Percentiles rank a stretch among this genome's conserved stretches.
Conservation (phyloP, 2,113 vertebrate genomes). For the Pachycephala philippinensis region DNA sequence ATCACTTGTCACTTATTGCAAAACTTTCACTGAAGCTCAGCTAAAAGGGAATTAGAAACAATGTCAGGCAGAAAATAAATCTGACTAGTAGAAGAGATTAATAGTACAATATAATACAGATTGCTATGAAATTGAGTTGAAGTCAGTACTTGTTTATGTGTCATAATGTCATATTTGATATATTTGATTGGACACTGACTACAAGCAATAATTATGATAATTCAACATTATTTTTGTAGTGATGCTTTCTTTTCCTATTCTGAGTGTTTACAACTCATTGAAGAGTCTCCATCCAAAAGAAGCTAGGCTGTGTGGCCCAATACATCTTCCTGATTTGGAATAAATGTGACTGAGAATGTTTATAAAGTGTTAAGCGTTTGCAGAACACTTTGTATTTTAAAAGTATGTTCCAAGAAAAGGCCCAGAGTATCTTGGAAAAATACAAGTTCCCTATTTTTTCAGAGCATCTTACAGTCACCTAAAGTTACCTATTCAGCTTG, state of each 20-base stretch:
- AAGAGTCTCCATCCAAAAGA: background rate
- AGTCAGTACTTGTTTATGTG: background rate
- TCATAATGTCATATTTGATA: background rate
- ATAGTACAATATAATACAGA: background rate
- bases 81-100: background rate
- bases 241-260: background rate
- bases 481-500: background rate
- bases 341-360: background rate
- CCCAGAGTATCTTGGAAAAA: background rate
- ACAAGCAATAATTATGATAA: background rate
- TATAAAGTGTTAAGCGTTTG: constrained; percentile 8
- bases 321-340: background rate
- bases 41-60: constrained; percentile 10
- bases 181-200: background rate
- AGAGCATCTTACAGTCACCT: background rate
- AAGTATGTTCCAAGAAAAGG: background rate
- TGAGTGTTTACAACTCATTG: background rate
- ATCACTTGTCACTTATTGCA: constrained; percentile 18
- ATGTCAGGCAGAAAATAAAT: constrained; percentile 2
- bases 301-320: background rate
- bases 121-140: background rate
- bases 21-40: background rate
- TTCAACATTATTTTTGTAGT: background rate
- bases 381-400: background rate
- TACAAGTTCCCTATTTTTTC: background rate